Base-by-base conservation (phyloP, 2,797 vertebrate genomes). In the Discoglossus pictus region DNA sequence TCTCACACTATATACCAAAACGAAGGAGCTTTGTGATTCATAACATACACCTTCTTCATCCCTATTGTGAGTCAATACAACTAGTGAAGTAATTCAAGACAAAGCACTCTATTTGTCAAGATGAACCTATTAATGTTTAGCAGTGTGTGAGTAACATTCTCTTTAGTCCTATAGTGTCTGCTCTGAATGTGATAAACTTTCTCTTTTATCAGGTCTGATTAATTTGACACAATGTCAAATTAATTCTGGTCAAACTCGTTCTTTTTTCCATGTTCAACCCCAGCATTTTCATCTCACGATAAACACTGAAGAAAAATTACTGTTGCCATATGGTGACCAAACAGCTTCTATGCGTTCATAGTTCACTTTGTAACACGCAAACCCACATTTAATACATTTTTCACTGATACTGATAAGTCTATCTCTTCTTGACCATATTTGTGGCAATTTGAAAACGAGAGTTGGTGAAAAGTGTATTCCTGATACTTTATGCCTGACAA, bases 141-240 rank as follows among this genome's bases (percentile, higher is more conserved):
- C 60, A 39, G 7, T 13, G 43, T 56, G 60, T 71, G 68, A 71
- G 20, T 71, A 71, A 71, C 64, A 42, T 42, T 48, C 43, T 27
- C 10, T 34, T 52, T 42, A 36, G 43, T 47, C 34, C 54, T 24
- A 16, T 43, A 55, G 34, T 48, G 15, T 27, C 38, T 20, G 36
- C 61, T 25, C 23, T 39, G 43, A 43, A 64, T 51, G 54, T 35
- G 34, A 68, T 68, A 21, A 35, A 54, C 36, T 24, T 71, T 56
- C 47, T 68, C 43, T 39, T 51, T 63, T 56, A 55, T 55, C 39
- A 63, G 21, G 18, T 31, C 42, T 64, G 60, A 71, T 71, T 71
- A 48, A 71, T 63, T 64, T 50, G 68, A 71, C 68, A 51, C 52
- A 47, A 43, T 63, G 42, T 35, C 50, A 39, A 21, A 51, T 58